Conservation (phyloP, 2,113 vertebrate genomes). For the Oryzias woworae region DNA sequence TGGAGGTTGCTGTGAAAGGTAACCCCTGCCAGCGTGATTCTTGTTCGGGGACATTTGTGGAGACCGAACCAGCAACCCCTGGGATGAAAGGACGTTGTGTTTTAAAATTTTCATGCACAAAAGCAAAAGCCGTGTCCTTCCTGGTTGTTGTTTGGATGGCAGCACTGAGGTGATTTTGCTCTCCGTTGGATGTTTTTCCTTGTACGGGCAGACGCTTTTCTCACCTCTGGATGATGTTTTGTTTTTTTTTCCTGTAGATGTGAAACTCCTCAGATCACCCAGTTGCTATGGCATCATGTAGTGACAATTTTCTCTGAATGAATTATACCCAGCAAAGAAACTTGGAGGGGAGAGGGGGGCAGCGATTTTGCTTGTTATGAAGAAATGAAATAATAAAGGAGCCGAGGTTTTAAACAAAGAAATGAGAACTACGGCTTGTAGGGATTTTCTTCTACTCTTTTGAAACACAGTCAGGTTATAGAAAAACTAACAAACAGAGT, state of each 20-base stretch:
- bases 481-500: background rate
- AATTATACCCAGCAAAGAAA: constrained; percentile 25
- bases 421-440: background rate
- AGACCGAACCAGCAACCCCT: background rate
- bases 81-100: background rate
- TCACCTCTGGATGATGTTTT: background rate
- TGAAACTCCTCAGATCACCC: constrained; percentile 30
- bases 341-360: constrained; percentile 15
- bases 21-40: too few species aligned
- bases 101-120: background rate
- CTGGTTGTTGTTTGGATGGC: constrained; percentile 10
- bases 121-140: background rate
- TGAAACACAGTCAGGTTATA: background rate
- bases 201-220: constrained; percentile 16
- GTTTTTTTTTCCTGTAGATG: constrained; percentile 22
- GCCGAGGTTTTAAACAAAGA: background rate
- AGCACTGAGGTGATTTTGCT: background rate
- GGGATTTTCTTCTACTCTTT: background rate
- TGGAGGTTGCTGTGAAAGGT: too few species aligned
- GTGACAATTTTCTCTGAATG: constrained; percentile 31
- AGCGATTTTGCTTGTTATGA: background rate
- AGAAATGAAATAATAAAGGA: background rate
- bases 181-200: constrained; percentile 3
- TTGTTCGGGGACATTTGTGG: background rate
- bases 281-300: constrained; percentile 50